Base-by-base conservation (phyloP, 2,797 vertebrate species). In the Phalloptychus januarius region DNA sequence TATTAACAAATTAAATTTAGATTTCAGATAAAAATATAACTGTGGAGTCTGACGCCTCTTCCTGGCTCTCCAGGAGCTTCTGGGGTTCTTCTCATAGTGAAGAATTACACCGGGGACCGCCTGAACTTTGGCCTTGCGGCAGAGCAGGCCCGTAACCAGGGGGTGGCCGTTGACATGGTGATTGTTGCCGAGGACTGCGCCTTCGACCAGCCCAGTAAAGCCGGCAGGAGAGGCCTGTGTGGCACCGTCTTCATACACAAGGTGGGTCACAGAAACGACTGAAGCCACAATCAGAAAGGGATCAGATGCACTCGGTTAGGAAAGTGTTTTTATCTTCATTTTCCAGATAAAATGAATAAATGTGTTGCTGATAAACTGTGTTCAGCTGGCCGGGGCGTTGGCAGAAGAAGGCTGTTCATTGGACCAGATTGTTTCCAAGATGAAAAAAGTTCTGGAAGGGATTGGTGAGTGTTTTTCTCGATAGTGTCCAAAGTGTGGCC, bases 81-180 rank as follows among this genome's bases (percentile, higher is more conserved):
- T 0, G 98, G 97, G 5, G 96, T 96, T 42, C 96, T 99, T 12
- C 95, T 99, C 76, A 96, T 99, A 0, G 97, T 99, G 72, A 99
- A 97, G 94, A 99, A 99, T 94, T 99, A 99, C 94, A 99, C 98
- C 0, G 98, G 98, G 2, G 98, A 99, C 79, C 96, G 97, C 0
- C 96, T 99, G 40, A 99, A 98, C 93, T 99, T 99, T 0, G 97
- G 98, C 16, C 63, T 99, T 85, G 98, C 98, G 0, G 92, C 96
- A 16, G 98, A 99, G 87, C 96, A 96, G 90, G 97, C 96, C 0
- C 95, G 87, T 46, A 94, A 93, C 0, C 96, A 95, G 23, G 97
- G 97, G 0, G 87, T 96, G 0, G 15, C 86, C 0, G 96, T 97
- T 23, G 93, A 94, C 70, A 97, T 98, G 97, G 96, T 97, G 88